These are phyloP conservation scores for Spinibarbus caldwelli DNA, from an alignment of 2,797 vertebrate species.

Conservation along the genomic window DNA sequence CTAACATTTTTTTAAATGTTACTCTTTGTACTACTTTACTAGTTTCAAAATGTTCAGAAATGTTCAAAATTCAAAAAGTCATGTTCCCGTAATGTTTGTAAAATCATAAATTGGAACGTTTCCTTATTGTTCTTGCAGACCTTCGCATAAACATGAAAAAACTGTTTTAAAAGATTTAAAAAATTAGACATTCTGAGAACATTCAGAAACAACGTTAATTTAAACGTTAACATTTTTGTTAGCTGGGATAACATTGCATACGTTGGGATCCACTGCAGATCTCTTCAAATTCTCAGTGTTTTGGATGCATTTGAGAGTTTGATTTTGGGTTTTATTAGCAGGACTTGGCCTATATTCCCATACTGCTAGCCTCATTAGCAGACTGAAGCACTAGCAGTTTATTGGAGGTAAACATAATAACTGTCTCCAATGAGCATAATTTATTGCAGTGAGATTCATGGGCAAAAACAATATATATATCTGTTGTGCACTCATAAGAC, in stretches of 20 bases:
- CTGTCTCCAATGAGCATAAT: conserved; percentile 25
- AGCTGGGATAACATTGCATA: background rate
- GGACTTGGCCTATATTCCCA: background rate
- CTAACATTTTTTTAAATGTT: background rate
- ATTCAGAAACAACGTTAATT: background rate
- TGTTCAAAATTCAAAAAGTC: background rate
- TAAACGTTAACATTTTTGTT: background rate
- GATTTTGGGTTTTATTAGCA: conserved; percentile 20
- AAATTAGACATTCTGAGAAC: background rate
- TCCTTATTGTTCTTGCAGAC: background rate
- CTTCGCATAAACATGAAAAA: background rate
- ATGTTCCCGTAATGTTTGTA: background rate
- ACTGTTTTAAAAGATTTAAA: background rate
- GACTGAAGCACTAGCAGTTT: conserved; percentile 4
- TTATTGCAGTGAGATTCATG: conserved; percentile 20
- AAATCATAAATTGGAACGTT: background rate
- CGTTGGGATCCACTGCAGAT: background rate
- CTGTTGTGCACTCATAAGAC: background rate
- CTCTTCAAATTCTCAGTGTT: background rate
- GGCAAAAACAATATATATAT: conserved; percentile 18
- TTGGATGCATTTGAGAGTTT: background rate
- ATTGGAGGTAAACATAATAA: conserved; percentile 40
- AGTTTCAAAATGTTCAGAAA: background rate
- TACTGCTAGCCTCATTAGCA: conserved; percentile 21
- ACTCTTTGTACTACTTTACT: background rate